Percentiles rank a stretch among this genome's conserved stretches.
These are phyloP conservation scores for Ptychodera flava DNA, from an alignment of 35 echinoderm and acorn worm genomes.

Conservation along the genomic window DNA sequence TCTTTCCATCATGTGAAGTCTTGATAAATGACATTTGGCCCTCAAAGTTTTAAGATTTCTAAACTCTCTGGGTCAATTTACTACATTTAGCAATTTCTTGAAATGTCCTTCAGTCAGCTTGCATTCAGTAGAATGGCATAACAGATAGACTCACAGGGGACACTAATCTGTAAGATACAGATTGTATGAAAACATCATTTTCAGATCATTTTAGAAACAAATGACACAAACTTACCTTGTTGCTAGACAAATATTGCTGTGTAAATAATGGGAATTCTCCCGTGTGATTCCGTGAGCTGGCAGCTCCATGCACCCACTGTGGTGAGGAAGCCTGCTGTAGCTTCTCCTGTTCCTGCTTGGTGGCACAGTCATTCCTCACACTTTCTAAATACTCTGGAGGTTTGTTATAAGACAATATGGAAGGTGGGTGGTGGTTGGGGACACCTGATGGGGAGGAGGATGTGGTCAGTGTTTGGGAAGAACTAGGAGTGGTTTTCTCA, in stretches of 20 bases:
- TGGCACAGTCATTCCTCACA: constrained; percentile 43
- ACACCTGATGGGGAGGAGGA: constrained; percentile 31
- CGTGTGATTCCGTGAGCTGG: constrained; percentile 70
- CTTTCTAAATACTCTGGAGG: constrained; percentile 61
- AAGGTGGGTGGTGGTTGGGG: constrained; percentile 54
- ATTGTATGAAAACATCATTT: no score
- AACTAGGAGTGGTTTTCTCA: neutral
- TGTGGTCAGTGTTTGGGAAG: neutral
- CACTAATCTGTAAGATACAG: no score
- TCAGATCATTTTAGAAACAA: no score
- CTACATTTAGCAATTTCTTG: no score
- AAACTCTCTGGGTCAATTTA: no score
- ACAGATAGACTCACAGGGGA: no score
- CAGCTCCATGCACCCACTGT: constrained; percentile 55
- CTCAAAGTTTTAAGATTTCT: no score
- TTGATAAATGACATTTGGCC: no score
- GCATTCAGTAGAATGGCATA: no score
- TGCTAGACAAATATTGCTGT: constrained; percentile 72
- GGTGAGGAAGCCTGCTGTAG: constrained; percentile 35
- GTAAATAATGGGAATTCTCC: constrained; percentile 83
- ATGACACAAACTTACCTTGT: constrained; percentile 81
- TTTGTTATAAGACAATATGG: constrained; percentile 62
- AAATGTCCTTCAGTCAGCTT: no score
- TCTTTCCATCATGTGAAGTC: no score
- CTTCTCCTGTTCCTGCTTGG: constrained; percentile 44